Conservation (phyloP, 2,113 vertebrate species). For the Hippocampus zosterae region DNA sequence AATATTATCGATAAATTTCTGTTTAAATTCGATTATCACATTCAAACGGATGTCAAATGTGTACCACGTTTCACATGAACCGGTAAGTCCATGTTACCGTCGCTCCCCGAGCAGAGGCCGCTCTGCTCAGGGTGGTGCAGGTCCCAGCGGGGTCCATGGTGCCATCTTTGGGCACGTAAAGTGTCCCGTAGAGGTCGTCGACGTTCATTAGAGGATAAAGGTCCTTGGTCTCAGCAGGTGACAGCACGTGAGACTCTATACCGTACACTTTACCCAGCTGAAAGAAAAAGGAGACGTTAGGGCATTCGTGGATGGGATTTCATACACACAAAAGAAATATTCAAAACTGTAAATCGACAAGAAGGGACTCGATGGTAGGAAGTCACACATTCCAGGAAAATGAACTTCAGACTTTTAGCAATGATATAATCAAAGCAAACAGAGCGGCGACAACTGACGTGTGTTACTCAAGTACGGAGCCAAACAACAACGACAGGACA, state of each 20-base stretch:
- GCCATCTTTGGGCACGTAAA: slow-evolving; percentile 92
- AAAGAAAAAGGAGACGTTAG: not conserved
- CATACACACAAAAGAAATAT: not conserved
- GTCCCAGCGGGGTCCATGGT: slow-evolving; percentile 96
- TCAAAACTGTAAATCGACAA: not conserved
- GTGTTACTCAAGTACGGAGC: not conserved
- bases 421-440: slow-evolving; percentile 10
- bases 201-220: slow-evolving; percentile 95
- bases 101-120: slow-evolving; percentile 81
- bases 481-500: not conserved
- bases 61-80: not conserved
- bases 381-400: not conserved
- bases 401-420: slow-evolving; percentile 18
- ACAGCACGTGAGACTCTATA: slow-evolving; percentile 89
- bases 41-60: too few relatives aligned
- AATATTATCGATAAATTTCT: not conserved
- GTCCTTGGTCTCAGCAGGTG: slow-evolving; percentile 85
- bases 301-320: not conserved
- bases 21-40: too few relatives aligned
- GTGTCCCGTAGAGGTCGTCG: slow-evolving; percentile 85
- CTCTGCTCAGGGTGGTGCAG: slow-evolving; percentile 83
- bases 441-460: not conserved
- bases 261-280: slow-evolving; percentile 93
- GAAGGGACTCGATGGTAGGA: not conserved
- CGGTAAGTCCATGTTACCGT: slow-evolving; percentile 65